These are phyloP conservation scores for Sericinus montela DNA, from an alignment of 2,888 invertebrate genomes.

Conservation along the genomic window DNA sequence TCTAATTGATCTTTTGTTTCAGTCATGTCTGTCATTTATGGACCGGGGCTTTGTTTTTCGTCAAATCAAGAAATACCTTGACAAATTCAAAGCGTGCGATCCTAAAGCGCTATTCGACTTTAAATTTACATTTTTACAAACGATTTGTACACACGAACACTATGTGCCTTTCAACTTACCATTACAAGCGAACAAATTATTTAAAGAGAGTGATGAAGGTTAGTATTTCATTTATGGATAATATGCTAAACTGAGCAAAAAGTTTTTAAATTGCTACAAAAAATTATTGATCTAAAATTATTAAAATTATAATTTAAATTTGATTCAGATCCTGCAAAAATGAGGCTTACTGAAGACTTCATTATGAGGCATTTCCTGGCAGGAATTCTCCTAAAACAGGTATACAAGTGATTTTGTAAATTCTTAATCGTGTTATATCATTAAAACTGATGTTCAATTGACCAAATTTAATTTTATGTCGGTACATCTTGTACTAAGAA, in stretches of 20 bases:
- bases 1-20: conserved; percentile 39
- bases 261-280: neutral
- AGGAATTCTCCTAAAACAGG: conserved; percentile 89
- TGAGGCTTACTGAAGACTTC: conserved; percentile 87
- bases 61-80: conserved; percentile 91
- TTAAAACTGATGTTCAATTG: too few species aligned
- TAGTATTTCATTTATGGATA: conserved; percentile 1
- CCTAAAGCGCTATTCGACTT: conserved; percentile 90
- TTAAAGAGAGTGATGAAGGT: conserved; percentile 63
- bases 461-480: too few species aligned
- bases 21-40: conserved; percentile 94
- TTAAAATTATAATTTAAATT: neutral
- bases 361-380: conserved; percentile 95
- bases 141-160: conserved; percentile 96
- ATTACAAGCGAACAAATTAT: conserved; percentile 80
- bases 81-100: conserved; percentile 91
- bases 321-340: conserved; percentile 71
- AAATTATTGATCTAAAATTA: too few species aligned
- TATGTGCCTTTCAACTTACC: conserved; percentile 96
- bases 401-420: conserved; percentile 24
- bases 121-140: conserved; percentile 94
- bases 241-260: too few species aligned
- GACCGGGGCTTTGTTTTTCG: conserved; percentile 96
- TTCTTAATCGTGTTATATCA: too few species aligned
- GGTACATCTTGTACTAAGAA: too few species aligned